Conservation (phyloP, 2,113 vertebrate genomes). For the Dunckerocampus dactyliophorus region DNA sequence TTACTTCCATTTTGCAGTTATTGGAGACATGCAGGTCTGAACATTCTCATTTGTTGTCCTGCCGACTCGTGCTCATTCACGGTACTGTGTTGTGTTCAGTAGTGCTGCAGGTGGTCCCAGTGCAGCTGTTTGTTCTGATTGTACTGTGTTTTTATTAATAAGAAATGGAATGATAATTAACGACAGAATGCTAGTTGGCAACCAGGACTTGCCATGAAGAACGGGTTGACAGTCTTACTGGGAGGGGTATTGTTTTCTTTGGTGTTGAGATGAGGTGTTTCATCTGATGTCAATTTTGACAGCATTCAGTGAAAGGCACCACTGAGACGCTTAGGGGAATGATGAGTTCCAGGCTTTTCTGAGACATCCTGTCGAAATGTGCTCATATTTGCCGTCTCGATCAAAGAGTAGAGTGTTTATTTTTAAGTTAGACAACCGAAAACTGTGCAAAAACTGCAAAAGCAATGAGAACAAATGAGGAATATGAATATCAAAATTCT, state of each 20-base stretch:
- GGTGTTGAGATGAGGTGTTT: constrained; percentile 24
- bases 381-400: not conserved
- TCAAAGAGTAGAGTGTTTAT: not conserved
- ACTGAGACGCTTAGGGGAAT: constrained; percentile 13
- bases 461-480: no score
- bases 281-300: constrained; percentile 23
- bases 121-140: constrained; percentile 19
- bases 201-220: constrained; percentile 27
- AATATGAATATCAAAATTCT: no score
- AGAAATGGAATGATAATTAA: constrained; percentile 42
- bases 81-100: constrained; percentile 28
- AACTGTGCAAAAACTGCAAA: no score
- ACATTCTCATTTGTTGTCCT: constrained; percentile 41
- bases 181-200: constrained; percentile 17
- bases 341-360: constrained; percentile 16
- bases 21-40: no score
- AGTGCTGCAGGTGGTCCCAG: constrained; percentile 14
- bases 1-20: constrained; percentile 35
- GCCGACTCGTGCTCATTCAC: constrained; percentile 32
- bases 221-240: constrained; percentile 53
- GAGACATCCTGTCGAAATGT: not conserved
- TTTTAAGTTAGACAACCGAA: no score
- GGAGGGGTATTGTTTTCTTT: constrained; percentile 56
- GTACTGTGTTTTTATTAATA: constrained; percentile 39
- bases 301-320: constrained; percentile 32